phyloP scores from a whole-genome alignment of 2,113 vertebrate genomes.

The Hiodon tergisus region DNA sequence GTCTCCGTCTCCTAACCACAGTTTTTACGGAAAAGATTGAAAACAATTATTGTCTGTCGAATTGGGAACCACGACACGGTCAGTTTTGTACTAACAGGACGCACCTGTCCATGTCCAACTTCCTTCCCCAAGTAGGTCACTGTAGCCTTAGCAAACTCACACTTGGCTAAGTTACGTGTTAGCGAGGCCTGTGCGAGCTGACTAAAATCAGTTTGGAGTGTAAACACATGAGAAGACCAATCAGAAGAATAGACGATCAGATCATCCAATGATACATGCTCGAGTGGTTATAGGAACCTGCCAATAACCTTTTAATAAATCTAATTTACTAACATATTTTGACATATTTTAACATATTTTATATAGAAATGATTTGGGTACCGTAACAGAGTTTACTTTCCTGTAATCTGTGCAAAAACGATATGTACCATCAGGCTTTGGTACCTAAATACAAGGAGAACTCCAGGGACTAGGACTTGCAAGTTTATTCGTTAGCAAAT shows the following conservation, averaged over 20 bases:
- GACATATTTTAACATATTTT: not conserved
- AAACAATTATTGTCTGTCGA: no score
- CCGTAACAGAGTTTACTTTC: not conserved
- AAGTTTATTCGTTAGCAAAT: constrained; percentile 1
- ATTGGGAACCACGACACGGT: no score
- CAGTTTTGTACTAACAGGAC: not conserved
- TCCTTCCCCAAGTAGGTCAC: constrained; percentile 3
- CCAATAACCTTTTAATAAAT: constrained; percentile 20
- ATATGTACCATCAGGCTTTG: constrained; percentile 1
- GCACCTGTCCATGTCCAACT: constrained; percentile 4
- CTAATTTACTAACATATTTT: constrained; percentile 2
- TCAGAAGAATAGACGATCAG: not conserved
- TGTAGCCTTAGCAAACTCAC: not conserved
- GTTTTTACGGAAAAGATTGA: no score
- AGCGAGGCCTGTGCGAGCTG: not conserved
- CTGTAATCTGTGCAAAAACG: constrained; percentile 9
- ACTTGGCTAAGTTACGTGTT: constrained; percentile 8
- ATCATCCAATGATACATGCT: constrained; percentile 5
- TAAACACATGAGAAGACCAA: not conserved
- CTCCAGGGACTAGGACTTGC: constrained; percentile 10
- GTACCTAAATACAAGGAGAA: constrained; percentile 4
- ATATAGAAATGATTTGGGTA: constrained; percentile 7
- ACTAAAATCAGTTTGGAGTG: not conserved
- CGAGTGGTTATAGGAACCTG: not conserved
- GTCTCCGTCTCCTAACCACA: no score